Evolutionary conservation across 2,888 invertebrate species (phyloP).

Genomic region (Eugnorisma glareosa): DNA sequence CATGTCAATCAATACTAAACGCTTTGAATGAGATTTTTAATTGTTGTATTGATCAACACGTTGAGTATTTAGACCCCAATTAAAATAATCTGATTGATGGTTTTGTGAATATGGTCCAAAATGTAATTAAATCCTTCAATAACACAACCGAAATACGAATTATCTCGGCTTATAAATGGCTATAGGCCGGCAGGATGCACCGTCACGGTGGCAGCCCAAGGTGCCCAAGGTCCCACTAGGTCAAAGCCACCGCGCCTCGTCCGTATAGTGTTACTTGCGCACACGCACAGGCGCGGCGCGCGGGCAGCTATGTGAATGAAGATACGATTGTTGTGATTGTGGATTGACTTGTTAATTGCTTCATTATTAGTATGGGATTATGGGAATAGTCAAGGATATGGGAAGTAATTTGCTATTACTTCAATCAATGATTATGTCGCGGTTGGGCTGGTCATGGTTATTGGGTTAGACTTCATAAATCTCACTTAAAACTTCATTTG

Average conservation of each 20-base stretch:
- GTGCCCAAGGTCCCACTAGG: slow-evolving; percentile 71
- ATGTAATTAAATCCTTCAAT: slow-evolving; percentile 34
- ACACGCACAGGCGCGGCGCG: slow-evolving; percentile 46
- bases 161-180: slow-evolving; percentile 32
- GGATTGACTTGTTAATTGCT: slow-evolving; percentile 55
- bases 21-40: neutral
- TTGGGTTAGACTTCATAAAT: neutral
- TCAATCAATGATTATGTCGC: slow-evolving; percentile 6
- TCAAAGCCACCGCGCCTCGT: slow-evolving; percentile 75
- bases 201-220: slow-evolving; percentile 75
- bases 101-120: slow-evolving; percentile 21
- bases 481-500: neutral
- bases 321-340: slow-evolving; percentile 47
- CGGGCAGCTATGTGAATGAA: slow-evolving; percentile 12
- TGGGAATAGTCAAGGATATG: slow-evolving; percentile 5
- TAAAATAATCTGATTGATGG: neutral
- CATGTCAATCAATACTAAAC: neutral
- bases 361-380: slow-evolving; percentile 54
- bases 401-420: no score
- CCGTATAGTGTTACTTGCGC: slow-evolving; percentile 62
- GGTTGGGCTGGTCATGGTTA: slow-evolving; percentile 8
- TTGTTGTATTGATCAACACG: neutral
- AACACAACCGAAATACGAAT: slow-evolving; percentile 36
- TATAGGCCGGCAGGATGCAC: slow-evolving; percentile 66
- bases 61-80: neutral